A percentile compares a stretch with the other conserved stretches of the same genome.
Conservation (phyloP, 2,113 vertebrate genomes). For the Pogona vitticeps region DNA sequence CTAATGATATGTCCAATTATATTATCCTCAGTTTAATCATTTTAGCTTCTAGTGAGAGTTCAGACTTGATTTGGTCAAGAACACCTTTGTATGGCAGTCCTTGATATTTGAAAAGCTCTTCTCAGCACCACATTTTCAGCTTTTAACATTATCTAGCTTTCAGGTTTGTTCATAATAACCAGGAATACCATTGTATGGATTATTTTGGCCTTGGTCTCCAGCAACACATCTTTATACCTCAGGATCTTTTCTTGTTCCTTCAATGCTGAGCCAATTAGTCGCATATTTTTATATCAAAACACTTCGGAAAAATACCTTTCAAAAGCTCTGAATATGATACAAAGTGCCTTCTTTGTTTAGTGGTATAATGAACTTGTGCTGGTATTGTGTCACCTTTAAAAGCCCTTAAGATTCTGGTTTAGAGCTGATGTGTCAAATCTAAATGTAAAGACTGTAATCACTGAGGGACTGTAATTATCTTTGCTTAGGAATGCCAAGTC, state of each 20-base stretch:
- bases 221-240: background rate
- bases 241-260: background rate
- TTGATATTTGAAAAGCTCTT: too few species aligned
- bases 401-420: background rate
- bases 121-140: too few species aligned
- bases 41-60: too few species aligned
- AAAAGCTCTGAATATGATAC: background rate
- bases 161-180: too few species aligned
- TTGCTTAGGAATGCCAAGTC: conserved; percentile 89
- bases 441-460: conserved; percentile 5
- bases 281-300: background rate
- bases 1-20: too few species aligned
- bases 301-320: background rate
- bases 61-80: too few species aligned
- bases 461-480: conserved; percentile 57
- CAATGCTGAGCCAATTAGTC: background rate
- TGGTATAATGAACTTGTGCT: background rate
- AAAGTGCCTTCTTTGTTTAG: background rate
- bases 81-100: too few species aligned
- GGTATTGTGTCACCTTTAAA: background rate
- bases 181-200: too few species aligned
- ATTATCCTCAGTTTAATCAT: too few species aligned
- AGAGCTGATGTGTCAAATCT: background rate
- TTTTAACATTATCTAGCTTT: too few species aligned
- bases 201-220: too few species aligned